These are phyloP conservation scores for Anas acuta DNA, from an alignment of 2,797 vertebrate genomes.

Conservation along the genomic window DNA sequence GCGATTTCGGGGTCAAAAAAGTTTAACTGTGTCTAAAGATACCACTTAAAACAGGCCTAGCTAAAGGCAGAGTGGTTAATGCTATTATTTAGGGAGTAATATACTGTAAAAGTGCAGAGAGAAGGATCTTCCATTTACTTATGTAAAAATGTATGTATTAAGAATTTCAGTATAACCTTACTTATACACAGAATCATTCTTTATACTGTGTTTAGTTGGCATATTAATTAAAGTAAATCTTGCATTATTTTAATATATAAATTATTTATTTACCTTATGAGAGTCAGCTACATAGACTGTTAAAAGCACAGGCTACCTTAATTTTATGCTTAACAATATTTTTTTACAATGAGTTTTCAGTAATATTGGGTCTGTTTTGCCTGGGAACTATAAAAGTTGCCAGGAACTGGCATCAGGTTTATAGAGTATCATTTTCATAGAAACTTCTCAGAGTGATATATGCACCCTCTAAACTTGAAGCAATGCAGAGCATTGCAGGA, in stretches of 20 bases:
- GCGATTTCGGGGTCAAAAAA: neutral
- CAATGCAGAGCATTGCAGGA: neutral
- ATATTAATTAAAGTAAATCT: neutral
- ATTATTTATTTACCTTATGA: neutral
- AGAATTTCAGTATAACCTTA: neutral
- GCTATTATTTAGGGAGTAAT: neutral
- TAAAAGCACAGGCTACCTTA: neutral
- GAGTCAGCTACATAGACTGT: neutral
- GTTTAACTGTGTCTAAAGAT: neutral
- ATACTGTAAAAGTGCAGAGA: neutral
- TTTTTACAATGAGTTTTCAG: neutral
- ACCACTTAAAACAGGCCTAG: neutral
- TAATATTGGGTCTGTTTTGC: neutral
- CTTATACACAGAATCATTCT: neutral
- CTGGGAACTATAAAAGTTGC: neutral
- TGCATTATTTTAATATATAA: neutral
- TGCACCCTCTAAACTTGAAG: neutral
- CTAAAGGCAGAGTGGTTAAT: neutral
- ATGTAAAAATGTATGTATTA: neutral
- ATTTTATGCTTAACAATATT: neutral
- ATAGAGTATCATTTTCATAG: fast-evolving
- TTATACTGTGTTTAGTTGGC: neutral
- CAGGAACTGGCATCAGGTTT: neutral
- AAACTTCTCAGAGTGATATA: neutral
- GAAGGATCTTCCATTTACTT: neutral